Percentiles rank a stretch among this genome's conserved stretches.
Conservation (phyloP, 2,888 invertebrate species). For the Tetragonula carbonaria region DNA sequence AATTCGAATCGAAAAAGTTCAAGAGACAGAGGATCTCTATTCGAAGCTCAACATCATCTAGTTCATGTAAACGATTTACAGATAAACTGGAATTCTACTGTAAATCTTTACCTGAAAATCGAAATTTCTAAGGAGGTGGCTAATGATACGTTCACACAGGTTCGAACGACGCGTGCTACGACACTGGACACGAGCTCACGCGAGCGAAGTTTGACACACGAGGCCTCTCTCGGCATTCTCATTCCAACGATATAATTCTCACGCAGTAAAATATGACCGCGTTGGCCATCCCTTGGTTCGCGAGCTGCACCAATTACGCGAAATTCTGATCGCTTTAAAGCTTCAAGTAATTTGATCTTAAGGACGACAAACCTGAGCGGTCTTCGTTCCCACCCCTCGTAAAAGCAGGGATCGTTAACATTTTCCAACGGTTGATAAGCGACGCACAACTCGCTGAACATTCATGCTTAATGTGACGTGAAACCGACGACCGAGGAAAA, state of each 20-base stretch:
- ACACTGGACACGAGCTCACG: not conserved
- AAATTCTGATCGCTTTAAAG: conserved; percentile 30
- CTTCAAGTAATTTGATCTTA: conserved; percentile 38
- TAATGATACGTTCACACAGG: not conserved
- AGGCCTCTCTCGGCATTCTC: not conserved
- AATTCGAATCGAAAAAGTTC: too few relatives aligned
- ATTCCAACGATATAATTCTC: conserved; percentile 30
- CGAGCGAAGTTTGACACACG: not conserved
- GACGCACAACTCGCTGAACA: not conserved
- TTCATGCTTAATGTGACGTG: not conserved
- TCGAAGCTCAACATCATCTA: too few relatives aligned
- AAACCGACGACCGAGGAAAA: conserved; percentile 3
- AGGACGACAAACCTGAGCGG: conserved; percentile 18
- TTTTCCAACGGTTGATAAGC: not conserved
- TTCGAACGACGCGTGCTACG: not conserved
- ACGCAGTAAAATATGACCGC: conserved; percentile 24
- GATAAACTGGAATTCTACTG: too few relatives aligned
- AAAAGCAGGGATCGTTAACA: conserved; percentile 17
- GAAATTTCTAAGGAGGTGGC: not conserved
- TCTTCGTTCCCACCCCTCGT: not conserved
- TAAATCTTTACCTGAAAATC: not conserved
- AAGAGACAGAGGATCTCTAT: too few relatives aligned
- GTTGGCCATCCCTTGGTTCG: conserved; percentile 19
- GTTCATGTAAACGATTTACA: too few relatives aligned
- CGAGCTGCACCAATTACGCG: conserved; percentile 43